Evolutionary conservation across 1,140 invertebrate genomes (phyloP).

Genomic region (Aethina tumida): DNA sequence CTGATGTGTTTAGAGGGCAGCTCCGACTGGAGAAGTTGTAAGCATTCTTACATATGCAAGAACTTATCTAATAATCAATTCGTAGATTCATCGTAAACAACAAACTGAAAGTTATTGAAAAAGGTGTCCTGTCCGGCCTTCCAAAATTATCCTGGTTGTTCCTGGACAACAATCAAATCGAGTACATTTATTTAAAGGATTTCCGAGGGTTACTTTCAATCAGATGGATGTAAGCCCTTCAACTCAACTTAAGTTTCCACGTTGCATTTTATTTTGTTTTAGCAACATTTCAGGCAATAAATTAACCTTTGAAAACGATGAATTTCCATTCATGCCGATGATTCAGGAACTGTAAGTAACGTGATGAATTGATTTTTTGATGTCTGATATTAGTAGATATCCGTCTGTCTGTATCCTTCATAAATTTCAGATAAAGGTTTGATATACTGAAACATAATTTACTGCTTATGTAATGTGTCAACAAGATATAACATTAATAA

Average conservation of each 20-base stretch:
- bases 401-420: no score
- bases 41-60: background rate
- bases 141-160: conserved; percentile 11
- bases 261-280: conserved; percentile 2
- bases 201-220: conserved; percentile 1
- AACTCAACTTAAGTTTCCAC: conserved; percentile 1
- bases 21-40: conserved; percentile 9
- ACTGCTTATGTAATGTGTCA: conserved; percentile 7
- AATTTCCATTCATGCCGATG: conserved; percentile 38
- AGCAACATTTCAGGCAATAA: conserved; percentile 40
- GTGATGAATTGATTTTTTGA: conserved; percentile 7
- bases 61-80: background rate
- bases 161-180: conserved; percentile 9
- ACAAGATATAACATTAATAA: conserved; percentile 4
- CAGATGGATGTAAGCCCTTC: conserved; percentile 12
- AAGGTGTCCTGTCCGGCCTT: conserved; percentile 4
- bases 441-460: conserved; percentile 9
- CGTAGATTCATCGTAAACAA: conserved; percentile 13
- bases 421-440: conserved; percentile 15
- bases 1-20: conserved; percentile 6
- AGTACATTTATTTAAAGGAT: conserved; percentile 7
- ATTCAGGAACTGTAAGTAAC: conserved; percentile 44
- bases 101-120: conserved; percentile 2
- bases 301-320: conserved; percentile 35
- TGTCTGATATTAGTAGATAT: no score